Conservation (phyloP, 2,113 vertebrate species). For the Thoracochromis brauschi region DNA sequence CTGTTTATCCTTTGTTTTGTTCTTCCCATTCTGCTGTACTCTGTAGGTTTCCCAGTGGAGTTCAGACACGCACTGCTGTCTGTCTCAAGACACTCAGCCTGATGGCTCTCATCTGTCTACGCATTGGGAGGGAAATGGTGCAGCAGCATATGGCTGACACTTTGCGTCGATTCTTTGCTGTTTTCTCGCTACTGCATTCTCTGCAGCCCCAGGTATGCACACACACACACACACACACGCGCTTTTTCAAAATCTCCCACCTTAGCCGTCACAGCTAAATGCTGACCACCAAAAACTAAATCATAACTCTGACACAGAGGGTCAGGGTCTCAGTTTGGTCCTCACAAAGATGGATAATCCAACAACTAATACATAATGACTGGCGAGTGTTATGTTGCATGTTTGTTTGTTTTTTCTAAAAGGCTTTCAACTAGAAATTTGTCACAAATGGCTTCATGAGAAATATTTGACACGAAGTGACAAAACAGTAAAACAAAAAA, state of each 20-base stretch:
- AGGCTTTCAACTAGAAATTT: background rate
- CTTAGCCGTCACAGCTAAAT: background rate
- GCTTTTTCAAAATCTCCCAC: background rate
- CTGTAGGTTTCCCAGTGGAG: conserved; percentile 88
- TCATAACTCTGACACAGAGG: background rate
- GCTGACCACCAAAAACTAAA: background rate
- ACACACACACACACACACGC: background rate
- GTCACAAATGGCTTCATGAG: background rate
- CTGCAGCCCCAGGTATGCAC: conserved; percentile 78
- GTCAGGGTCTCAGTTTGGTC: background rate
- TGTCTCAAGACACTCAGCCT: conserved; percentile 93
- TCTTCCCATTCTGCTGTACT: background rate
- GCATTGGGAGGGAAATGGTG: conserved; percentile 97
- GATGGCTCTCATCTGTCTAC: conserved; percentile 89
- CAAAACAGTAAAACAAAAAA: background rate
- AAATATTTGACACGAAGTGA: background rate
- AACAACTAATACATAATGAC: background rate
- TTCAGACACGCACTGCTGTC: conserved; percentile 85
- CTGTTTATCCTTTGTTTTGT: background rate
- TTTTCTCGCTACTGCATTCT: conserved; percentile 82
- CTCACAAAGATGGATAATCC: background rate
- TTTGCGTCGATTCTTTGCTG: conserved; percentile 80
- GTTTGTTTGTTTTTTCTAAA: background rate
- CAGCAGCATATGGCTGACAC: conserved; percentile 91
- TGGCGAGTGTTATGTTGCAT: background rate